Percentiles rank a stretch among this genome's conserved stretches.
Evolutionary conservation across 2,797 vertebrate genomes (phyloP).

Genomic region (Pantherophis alleghaniensis): DNA sequence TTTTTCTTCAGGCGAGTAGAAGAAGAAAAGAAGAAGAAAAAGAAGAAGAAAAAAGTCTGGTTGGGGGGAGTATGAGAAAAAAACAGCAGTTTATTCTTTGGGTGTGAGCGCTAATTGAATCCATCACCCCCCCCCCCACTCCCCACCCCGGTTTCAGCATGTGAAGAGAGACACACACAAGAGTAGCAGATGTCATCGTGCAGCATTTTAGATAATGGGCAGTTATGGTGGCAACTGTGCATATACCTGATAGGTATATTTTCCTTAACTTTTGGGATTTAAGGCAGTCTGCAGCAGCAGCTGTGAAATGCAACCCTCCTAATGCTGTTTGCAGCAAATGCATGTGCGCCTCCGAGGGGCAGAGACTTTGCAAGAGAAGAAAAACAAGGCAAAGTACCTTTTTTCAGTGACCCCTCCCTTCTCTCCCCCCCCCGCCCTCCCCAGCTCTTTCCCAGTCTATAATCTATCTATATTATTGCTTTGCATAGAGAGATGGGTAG

Average conservation of each 20-base stretch:
- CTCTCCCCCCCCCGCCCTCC: no score
- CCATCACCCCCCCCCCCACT: no score
- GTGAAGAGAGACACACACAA: not conserved
- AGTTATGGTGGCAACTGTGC: conserved; percentile 3
- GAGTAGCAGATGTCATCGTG: not conserved
- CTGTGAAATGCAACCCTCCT: not conserved
- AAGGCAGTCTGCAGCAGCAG: not conserved
- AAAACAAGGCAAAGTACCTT: not conserved
- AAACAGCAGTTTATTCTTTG: not conserved
- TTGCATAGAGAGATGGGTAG: no score
- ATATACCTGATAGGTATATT: not conserved
- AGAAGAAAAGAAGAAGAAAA: not conserved
- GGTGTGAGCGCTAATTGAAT: not conserved
- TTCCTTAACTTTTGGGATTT: not conserved
- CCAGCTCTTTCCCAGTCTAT: no score
- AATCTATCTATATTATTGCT: no score
- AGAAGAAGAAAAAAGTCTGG: not conserved
- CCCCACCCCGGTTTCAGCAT: not conserved
- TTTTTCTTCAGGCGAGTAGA: no score
- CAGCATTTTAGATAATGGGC: conserved; percentile 18
- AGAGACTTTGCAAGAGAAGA: not conserved
- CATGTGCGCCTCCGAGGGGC: not conserved
- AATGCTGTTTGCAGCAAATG: not conserved
- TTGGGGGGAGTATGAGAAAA: not conserved
- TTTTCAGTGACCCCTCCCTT: no score